phyloP scores from a whole-genome alignment of 2,888 invertebrate genomes.

The Dichetophora obliterata region DNA sequence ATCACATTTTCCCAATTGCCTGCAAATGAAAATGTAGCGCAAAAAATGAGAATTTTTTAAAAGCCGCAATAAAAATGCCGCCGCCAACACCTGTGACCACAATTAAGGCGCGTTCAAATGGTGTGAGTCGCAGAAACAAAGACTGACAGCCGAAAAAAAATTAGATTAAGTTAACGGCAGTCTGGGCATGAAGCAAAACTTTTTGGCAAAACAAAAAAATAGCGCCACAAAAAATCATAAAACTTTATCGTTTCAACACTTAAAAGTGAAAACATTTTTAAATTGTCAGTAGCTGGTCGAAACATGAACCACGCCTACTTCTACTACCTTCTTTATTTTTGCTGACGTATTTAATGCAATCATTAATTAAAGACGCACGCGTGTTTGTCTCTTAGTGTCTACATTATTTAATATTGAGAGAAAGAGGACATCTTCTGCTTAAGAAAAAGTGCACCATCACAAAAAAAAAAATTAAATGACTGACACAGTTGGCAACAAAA shows the following conservation, averaged over 20 bases:
- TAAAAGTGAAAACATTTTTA: conserved; percentile 7
- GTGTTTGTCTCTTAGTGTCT: conserved; percentile 6
- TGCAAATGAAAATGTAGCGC: conserved; percentile 11
- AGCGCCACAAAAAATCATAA: conserved; percentile 7
- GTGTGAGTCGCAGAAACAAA: not conserved
- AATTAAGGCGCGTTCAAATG: conserved; percentile 53
- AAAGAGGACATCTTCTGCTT: conserved; percentile 3
- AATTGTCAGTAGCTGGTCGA: not conserved
- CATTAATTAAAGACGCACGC: conserved; percentile 27
- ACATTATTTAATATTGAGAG: conserved; percentile 18
- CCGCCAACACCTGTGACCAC: conserved; percentile 66
- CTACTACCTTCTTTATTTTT: not conserved
- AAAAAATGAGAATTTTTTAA: conserved; percentile 45
- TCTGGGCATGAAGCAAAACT: not conserved
- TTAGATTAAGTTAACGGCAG: conserved; percentile 37
- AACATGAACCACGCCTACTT: not conserved
- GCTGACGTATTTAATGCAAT: conserved; percentile 17
- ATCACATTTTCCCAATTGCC: conserved; percentile 4
- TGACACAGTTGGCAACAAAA: not conserved
- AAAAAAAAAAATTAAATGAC: not conserved
- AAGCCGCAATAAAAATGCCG: conserved; percentile 62
- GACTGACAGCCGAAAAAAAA: conserved; percentile 5
- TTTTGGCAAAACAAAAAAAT: not conserved
- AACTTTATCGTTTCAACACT: conserved; percentile 15
- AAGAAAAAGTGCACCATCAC: not conserved